Evolutionary conservation across 1,140 invertebrate genomes (phyloP).

Genomic region (Physella acuta): DNA sequence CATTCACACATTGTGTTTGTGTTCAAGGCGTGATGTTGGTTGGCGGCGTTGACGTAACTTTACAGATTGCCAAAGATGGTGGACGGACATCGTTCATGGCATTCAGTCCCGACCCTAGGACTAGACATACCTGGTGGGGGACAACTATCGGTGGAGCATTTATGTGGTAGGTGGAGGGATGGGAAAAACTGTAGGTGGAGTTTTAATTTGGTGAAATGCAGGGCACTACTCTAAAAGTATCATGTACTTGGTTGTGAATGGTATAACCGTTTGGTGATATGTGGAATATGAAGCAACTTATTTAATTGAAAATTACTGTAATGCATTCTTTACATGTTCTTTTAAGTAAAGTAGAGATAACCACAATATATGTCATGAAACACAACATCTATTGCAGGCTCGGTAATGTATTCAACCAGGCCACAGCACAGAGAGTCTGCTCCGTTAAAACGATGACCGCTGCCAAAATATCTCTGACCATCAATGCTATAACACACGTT

Average conservation of each 20-base stretch:
- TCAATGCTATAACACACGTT: constrained; percentile 16
- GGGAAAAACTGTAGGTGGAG: neutral
- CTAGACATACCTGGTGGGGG: constrained; percentile 7
- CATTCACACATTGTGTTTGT: too few species aligned
- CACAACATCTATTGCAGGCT: too few species aligned
- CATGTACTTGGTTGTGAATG: too few species aligned
- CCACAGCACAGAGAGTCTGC: constrained; percentile 18
- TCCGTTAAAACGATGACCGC: constrained; percentile 18
- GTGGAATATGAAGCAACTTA: neutral
- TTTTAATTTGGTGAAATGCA: neutral
- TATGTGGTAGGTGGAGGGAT: constrained; percentile 7
- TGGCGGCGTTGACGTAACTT: neutral
- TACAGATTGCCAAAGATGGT: neutral
- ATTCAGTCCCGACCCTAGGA: constrained; percentile 6
- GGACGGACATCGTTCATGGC: neutral
- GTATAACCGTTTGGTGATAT: too few species aligned
- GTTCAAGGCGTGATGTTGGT: neutral
- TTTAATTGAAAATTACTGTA: too few species aligned
- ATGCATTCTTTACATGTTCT: too few species aligned
- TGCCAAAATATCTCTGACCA: constrained; percentile 10
- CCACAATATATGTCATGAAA: too few species aligned
- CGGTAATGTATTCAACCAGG: constrained; percentile 25
- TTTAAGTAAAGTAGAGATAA: too few species aligned
- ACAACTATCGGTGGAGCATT: constrained; percentile 1
- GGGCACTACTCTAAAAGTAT: too few species aligned